Evolutionary conservation across 2,113 vertebrate species (phyloP), one percentile per base, ranked within the genome.

Genomic region (Chaetura pelagica): DNA sequence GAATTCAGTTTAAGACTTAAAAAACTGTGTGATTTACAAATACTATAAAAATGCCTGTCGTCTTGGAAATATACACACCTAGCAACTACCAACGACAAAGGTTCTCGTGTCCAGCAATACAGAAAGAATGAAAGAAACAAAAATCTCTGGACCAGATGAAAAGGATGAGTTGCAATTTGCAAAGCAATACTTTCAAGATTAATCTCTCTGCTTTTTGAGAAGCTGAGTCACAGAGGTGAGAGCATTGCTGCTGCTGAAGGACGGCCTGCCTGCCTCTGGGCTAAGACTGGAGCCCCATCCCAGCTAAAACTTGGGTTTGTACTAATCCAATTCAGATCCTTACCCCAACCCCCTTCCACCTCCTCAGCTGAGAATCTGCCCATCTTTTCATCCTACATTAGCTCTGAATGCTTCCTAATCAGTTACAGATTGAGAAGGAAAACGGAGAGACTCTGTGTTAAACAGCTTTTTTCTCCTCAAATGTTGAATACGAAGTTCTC

Each of bases 351-450:
- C 15, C 14, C 59, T 89, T 84, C 54, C 1, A 2, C 59, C 63
- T 94, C 66, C 35, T 90, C 30, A 42, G 9, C 21, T 0, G 27
- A 94, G 68, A 92, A 63, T 77, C 74, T 92, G 54, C 42, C 84
- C 52, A 55, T 57, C 58, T 95, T 96, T 96, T 95, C 89, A 93
- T 89, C 79, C 61, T 69, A 78, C 44, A 61, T 95, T 87, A 96
- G 74, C 64, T 92, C 69, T 90, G 87, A 95, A 96, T 89, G 52
- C 58, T 40, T 89, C 40, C 80, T 95, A 92, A 95, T 97, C 90
- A 93, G 80, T 94, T 94, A 95, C 92, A 97, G 96, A 83, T 90
- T 93, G 90, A 89, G 85, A 94, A 86, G 74, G 63, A 87, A 83
- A 84, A 92, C 0, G 24, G 66, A 82, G 73, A 85, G 40, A 32